phyloP scores from a whole-genome alignment of 92 coral and sea anemone genomes.

The Porites rus region DNA sequence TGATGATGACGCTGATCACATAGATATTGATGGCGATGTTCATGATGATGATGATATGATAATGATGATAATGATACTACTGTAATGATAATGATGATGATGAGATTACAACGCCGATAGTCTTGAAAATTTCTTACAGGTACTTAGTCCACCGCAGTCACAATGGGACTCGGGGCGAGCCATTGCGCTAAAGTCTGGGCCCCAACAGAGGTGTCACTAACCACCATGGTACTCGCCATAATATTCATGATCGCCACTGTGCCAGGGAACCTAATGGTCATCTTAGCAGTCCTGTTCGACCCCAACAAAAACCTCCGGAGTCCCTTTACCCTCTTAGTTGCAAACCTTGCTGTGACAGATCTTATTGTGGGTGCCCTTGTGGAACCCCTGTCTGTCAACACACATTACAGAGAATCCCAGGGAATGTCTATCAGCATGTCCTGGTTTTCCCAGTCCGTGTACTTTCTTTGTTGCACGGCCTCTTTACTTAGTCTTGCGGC shows the following conservation, averaged over 20 bases:
- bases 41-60: too few species aligned
- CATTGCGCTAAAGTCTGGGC: slow-evolving; percentile 86
- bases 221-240: slow-evolving; percentile 71
- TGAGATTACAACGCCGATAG: not conserved
- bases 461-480: slow-evolving; percentile 88
- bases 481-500: slow-evolving; percentile 83
- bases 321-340: slow-evolving; percentile 74
- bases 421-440: slow-evolving; percentile 66
- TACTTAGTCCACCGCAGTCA: not conserved
- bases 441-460: slow-evolving; percentile 87
- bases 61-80: too few species aligned
- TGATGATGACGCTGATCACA: too few species aligned
- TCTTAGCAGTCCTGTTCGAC: slow-evolving; percentile 74
- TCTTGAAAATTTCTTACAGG: not conserved
- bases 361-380: slow-evolving; percentile 77
- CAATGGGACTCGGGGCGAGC: slow-evolving; percentile 77
- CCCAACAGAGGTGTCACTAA: slow-evolving; percentile 75
- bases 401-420: slow-evolving; percentile 67
- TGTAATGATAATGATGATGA: too few species aligned
- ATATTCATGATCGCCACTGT: slow-evolving; percentile 79
- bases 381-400: slow-evolving; percentile 77
- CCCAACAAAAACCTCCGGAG: slow-evolving; percentile 80
- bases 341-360: slow-evolving; percentile 84
- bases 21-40: too few species aligned
- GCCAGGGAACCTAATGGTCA: slow-evolving; percentile 81